phyloP scores from a whole-genome alignment of 1,140 invertebrate genomes.

The Drosophila serrata region DNA sequence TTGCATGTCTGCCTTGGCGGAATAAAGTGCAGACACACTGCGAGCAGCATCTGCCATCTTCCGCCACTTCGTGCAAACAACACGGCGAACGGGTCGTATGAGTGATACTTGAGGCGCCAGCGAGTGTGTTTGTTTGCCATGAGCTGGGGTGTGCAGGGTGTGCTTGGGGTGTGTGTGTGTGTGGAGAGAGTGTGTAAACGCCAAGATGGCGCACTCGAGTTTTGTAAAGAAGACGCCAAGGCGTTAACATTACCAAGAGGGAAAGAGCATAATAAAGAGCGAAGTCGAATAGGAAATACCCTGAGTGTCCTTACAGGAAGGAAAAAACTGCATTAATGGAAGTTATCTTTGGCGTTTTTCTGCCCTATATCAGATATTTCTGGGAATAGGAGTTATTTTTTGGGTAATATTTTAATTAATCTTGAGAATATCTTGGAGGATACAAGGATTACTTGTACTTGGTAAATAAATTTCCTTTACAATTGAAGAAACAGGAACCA shows the following conservation, averaged over 20 bases:
- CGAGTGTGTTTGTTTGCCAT: constrained; percentile 17
- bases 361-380: not conserved
- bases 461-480: not conserved
- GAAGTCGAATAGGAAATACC: constrained; percentile 14
- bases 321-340: too few species aligned
- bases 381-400: too few species aligned
- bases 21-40: constrained; percentile 72
- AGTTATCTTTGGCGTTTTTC: not conserved
- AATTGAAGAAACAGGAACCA: too few species aligned
- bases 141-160: constrained; percentile 6
- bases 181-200: constrained; percentile 39
- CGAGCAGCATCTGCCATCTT: constrained; percentile 25
- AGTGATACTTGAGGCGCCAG: constrained; percentile 70
- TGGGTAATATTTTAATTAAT: not conserved
- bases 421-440: not conserved
- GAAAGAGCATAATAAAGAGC: not conserved
- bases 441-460: not conserved
- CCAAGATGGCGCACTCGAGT: constrained; percentile 72
- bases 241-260: constrained; percentile 62
- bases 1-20: constrained; percentile 68
- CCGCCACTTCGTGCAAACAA: constrained; percentile 59
- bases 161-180: constrained; percentile 9
- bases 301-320: not conserved
- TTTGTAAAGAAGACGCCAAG: constrained; percentile 66
- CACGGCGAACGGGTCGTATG: constrained; percentile 70